Base-by-base conservation (phyloP, 2,797 vertebrate genomes). In the Oceanodroma leucorhoa region DNA sequence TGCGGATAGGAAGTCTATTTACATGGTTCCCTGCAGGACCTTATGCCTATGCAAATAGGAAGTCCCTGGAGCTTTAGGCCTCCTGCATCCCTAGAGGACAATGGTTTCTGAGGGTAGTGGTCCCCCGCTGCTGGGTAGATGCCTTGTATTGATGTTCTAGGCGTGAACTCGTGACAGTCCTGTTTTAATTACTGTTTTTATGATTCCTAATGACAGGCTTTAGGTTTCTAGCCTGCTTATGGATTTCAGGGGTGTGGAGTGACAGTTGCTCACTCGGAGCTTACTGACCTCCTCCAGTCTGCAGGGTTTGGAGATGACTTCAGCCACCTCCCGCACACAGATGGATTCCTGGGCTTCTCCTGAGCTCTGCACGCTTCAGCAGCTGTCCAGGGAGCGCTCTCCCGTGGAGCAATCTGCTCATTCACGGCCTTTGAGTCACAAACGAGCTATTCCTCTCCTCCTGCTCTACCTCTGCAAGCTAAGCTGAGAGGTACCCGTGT, bases 161-260 rank as follows among this genome's bases (percentile, higher is more conserved):
- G 89, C 57, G 27, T 87, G 80, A 96, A 79, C 60, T 41, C n/a
- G 0, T 58, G 82, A 80, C 75, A 26, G 61, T 67, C 70, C 29
- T 14, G 67, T 29, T 73, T 82, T 93, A 96, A 94, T 95, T 83
- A 79, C 77, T 96, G 92, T 73, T 94, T 95, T 94, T 89, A 67
- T 71, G 71, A 60, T 84, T 93, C 75, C 78, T 87, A 83, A 97
- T 96, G 89, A 94, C 87, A 82, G 87, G 78, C 89, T 93, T 89
- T 65, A 54, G 30, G 50, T 64, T 96, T 79, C 53, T 46, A 73
- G 87, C 38, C 76, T 65, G 89, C 71, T 87, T 36, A 77, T 48
- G 60, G 91, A 84, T 92, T 94, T 84, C 86, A 85, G 89, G 53
- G 84, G 72, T 36, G 83, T 57, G 64, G 80, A 94, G 83, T 51